Evolutionary conservation across 2,797 vertebrate genomes (phyloP), one percentile per base, ranked within the genome.

Genomic region (Sciaenops ocellatus): DNA sequence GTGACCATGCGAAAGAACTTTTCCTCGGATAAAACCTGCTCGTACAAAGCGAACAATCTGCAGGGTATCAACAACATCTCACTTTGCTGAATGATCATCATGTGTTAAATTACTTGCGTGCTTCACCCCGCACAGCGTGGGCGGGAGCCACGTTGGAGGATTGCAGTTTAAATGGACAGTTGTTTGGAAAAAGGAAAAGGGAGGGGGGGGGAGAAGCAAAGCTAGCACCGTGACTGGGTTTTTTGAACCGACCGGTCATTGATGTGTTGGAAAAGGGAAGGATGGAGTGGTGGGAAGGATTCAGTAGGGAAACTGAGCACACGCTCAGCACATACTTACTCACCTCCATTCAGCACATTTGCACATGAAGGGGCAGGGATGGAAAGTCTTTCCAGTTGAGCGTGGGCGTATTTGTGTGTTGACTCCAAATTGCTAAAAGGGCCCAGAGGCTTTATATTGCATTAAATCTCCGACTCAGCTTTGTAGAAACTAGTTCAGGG

Each of bases 391-490:
- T 87, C 83, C 86, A 90, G 90, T 85, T 78, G 83, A 75, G 85
- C 59, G 92, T 92, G 80, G 92, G 92, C 26, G 88, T 91, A 82
- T 94, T 93, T 93, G 89, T 92, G 86, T 92, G 90, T 93, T 90
- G 91, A 92, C 91, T 94, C 88, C 86, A 93, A 92, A 93, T 92
- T 92, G 87, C 90, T 93, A 88, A 92, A 94, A 91, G 83, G 90
- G 85, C 91, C 92, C 93, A 87, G 84, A 92, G 92, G 93, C 89
- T 88, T 91, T 90, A 71, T 85, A 86, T 89, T 87, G 87, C 90
- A 89, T 92, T 90, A 91, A 91, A 92, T 88, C 85, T 86, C 87
- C 34, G 70, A 93, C 87, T 92, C 88, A 87, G 91, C 91, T 89
- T 85, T 89, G 87, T 89, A 82, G 88, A 91, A 94, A 92, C 85